Conservation (phyloP, 64 coral and sea anemone genomes). For the Hydrozoanthus tunicans region DNA sequence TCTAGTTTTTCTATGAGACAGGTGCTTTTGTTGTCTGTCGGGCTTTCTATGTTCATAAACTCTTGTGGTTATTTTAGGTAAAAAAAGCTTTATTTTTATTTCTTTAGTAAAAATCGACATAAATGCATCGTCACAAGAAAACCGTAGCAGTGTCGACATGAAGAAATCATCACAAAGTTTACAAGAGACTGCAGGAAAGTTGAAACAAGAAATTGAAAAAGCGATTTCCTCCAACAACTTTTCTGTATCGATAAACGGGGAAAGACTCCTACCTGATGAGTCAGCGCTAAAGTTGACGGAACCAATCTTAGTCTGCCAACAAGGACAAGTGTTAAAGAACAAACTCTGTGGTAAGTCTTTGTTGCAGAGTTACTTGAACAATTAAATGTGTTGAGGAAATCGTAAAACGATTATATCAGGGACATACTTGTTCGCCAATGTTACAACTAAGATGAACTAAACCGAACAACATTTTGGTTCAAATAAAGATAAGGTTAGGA, state of each 20-base stretch:
- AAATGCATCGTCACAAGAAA: neutral
- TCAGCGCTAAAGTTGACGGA: neutral
- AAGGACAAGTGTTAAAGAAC: conserved; percentile 21
- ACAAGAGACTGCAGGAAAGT: neutral
- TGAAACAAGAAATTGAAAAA: neutral
- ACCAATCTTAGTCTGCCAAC: neutral
- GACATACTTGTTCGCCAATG: no score
- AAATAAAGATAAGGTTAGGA: no score
- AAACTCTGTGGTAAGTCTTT: conserved; percentile 20
- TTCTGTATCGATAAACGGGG: neutral
- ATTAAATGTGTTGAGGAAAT: neutral
- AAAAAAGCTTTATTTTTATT: neutral
- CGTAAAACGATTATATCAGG: neutral
- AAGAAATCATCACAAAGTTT: neutral
- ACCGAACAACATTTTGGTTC: no score
- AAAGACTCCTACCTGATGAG: neutral
- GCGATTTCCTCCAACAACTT: neutral
- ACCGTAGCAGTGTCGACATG: neutral
- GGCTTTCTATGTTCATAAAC: neutral
- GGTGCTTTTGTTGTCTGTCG: neutral
- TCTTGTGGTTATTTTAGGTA: no score
- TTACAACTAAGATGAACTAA: no score
- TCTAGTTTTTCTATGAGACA: no score
- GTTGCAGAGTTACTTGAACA: neutral
- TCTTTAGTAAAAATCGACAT: neutral